phyloP scores from a whole-genome alignment of 2,113 vertebrate genomes.

The Phalacrocorax aristotelis region DNA sequence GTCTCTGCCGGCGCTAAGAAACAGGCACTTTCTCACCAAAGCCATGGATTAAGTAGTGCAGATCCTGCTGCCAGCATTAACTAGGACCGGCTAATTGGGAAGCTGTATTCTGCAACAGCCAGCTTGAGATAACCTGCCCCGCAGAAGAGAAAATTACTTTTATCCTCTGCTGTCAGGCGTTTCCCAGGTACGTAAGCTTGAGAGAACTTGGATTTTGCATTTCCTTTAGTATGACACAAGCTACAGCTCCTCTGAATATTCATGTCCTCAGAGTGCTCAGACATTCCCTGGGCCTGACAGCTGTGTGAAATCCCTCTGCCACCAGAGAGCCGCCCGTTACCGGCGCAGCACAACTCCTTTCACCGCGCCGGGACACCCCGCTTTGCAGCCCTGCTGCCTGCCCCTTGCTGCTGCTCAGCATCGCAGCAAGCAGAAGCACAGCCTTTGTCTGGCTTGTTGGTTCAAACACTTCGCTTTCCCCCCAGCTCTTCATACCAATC shows the following conservation, averaged over 20 bases:
- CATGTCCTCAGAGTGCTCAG: background rate
- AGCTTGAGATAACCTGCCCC: background rate
- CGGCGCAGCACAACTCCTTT: background rate
- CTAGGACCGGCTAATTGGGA: background rate
- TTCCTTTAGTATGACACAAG: background rate
- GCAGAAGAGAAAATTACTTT: background rate
- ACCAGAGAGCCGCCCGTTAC: background rate
- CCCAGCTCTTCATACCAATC: background rate
- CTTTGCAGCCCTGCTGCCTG: background rate
- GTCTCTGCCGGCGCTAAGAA: background rate
- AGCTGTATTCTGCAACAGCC: background rate
- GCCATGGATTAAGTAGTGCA: background rate
- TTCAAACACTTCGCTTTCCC: background rate
- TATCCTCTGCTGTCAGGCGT: background rate
- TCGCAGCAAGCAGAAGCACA: fast-evolving
- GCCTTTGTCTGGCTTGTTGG: background rate
- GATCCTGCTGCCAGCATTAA: background rate
- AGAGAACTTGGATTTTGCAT: background rate
- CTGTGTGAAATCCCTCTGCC: background rate
- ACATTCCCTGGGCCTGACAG: background rate
- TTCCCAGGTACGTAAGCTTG: background rate
- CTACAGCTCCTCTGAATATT: background rate
- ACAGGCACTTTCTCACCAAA: background rate
- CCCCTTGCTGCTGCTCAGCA: background rate
- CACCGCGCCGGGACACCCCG: fast-evolving